Evolutionary conservation across 1,140 invertebrate genomes (phyloP).

Genomic region (Pteromalus puparum): DNA sequence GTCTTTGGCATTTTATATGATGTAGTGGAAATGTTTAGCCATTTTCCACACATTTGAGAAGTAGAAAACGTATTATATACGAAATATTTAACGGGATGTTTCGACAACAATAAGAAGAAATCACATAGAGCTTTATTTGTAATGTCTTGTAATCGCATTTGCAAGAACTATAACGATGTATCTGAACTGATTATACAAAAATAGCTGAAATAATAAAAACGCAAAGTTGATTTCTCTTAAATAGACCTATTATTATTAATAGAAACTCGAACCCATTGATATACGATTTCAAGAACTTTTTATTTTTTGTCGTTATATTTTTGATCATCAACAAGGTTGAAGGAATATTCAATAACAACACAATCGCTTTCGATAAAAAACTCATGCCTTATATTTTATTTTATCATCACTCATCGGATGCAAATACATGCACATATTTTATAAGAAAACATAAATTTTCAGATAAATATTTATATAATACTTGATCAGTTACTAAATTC

Average conservation of each 20-base stretch:
- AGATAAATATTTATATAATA: slow-evolving; percentile 21
- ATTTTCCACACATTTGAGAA: not conserved
- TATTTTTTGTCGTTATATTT: too few relatives aligned
- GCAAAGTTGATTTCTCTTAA: slow-evolving; percentile 47
- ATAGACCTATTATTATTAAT: too few relatives aligned
- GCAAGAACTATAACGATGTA: slow-evolving; percentile 48
- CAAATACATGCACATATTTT: slow-evolving; percentile 13
- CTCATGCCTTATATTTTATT: slow-evolving; percentile 44
- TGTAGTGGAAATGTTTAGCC: slow-evolving; percentile 1
- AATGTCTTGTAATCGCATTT: slow-evolving; percentile 44
- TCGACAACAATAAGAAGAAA: slow-evolving; percentile 18
- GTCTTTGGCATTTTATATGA: slow-evolving; percentile 33
- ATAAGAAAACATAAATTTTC: slow-evolving; percentile 31
- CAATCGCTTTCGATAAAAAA: slow-evolving; percentile 30
- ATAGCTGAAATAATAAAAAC: slow-evolving; percentile 51
- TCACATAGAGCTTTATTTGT: slow-evolving; percentile 43
- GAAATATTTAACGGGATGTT: slow-evolving; percentile 19
- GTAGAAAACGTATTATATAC: not conserved
- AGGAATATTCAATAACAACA: slow-evolving; percentile 10
- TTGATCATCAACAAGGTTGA: not conserved
- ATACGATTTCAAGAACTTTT: too few relatives aligned
- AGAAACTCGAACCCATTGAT: too few relatives aligned
- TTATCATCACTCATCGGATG: slow-evolving; percentile 9
- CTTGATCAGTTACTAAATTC: not conserved
- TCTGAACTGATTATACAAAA: slow-evolving; percentile 53